Evolutionary conservation across 2,113 vertebrate species (phyloP), one percentile per base, ranked within the genome.

Genomic region (Caranx ignobilis): DNA sequence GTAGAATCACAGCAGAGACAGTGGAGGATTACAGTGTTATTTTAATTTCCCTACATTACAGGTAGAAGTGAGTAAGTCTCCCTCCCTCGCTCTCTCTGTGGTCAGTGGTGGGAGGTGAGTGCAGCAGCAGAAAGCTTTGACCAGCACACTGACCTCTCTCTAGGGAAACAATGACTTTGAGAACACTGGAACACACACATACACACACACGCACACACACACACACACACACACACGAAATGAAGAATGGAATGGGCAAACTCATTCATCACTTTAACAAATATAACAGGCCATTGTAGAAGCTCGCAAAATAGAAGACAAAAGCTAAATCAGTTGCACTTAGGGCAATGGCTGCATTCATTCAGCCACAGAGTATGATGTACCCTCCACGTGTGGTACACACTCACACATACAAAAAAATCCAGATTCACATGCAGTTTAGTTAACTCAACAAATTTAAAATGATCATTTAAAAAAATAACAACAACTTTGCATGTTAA

Each of bases 131-230:
- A 84, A 87, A 87, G 86, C 89, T 91, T 89, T 93, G 88, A 92
- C 91, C 93, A 93, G 88, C 84, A 84, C 82, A 86, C 84, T 87
- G 87, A 92, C 87, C 90, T 88, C 71, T 88, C 92, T 88, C 91
- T 70, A 64, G 93, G 92, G 93, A 91, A 91, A 90, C 88, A 87
- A 91, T 93, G 94, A 94, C 93, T 94, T 94, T 94, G 94, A 94
- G 85, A 93, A 77, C 75, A 71, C 79, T 82, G 84, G 74, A 84
- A 82, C 81, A 79, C 88, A 78, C 86, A 79, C 74, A 65, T 26
- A 26, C 26, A 26, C 26, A 26, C 26, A 26, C 26, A 26, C 26
- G n/a, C 78, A 69, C 71, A 61, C 71, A 32, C 81, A 72, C 75
- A 63, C 67, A 55, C 75, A 59, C 73, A 57, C 60, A 39, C 76